Base-by-base conservation (phyloP, 2,113 vertebrate genomes). In the Rhinoderma darwinii region DNA sequence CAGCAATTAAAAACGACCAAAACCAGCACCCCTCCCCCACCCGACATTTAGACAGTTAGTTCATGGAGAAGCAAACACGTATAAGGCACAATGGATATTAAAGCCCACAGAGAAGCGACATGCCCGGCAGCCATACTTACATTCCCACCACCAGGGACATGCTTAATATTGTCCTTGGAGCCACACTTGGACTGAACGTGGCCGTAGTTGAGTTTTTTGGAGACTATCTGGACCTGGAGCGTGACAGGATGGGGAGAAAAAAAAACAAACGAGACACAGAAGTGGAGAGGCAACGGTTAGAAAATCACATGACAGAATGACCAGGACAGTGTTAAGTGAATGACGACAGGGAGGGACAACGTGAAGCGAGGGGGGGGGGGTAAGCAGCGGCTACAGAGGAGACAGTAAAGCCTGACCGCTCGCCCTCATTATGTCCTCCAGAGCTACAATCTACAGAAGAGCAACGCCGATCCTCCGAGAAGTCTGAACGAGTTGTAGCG, bases 161-260 rank as follows among this genome's bases (percentile, higher is more conserved):
- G 98, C 96, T 99, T 99, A 94, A 99, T 97, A 96, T 99, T 99
- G 94, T 99, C 98, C 97, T 99, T 99, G 95, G 98, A 99, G 91
- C 98, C 98, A 95, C 98, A 98, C 95, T 98, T 98, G 91, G 98
- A 98, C 88, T 97, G 95, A 94, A 99, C 93, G 92, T 99, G 98
- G 96, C 97, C 99, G 97, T 98, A 99, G 97, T 96, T 98, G 94
- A 96, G 92, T 94, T 98, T 99, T 97, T 98, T 97, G 95, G 96
- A 97, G 95, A 98, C 95, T 97, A 99, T 97, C 94, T 99, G 97
- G 96, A 99, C 97, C 97, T 99, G 95, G 95, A 97, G 93, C 37
- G 94, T 92, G 90, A 95, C 94, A 96, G 91, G 95, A 94, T 73
- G 82, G 66, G 54, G 43, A 83, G 20, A 56, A 77, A 70, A 63